phyloP scores from a whole-genome alignment of 2,888 invertebrate genomes.

The Drosophila sordidula region DNA sequence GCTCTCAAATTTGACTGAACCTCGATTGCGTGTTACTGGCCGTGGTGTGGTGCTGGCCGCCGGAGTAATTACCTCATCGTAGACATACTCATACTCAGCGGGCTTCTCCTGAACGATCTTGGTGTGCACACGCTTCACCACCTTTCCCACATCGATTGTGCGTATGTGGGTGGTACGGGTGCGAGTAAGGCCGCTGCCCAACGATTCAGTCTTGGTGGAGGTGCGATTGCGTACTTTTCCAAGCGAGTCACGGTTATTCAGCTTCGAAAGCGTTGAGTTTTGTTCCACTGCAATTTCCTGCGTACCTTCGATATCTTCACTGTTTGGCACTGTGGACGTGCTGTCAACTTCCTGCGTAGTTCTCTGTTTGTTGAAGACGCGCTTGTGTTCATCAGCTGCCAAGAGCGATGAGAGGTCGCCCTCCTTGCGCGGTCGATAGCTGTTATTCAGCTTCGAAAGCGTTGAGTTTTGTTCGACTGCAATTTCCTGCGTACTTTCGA shows the following conservation, averaged over 20 bases:
- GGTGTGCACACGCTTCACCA: conserved; percentile 65
- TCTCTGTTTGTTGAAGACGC: background rate
- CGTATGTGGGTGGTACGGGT: conserved; percentile 62
- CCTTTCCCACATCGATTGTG: conserved; percentile 65
- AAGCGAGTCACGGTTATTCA: conserved; percentile 15
- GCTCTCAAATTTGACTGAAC: conserved; percentile 72
- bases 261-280: background rate
- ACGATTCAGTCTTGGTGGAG: conserved; percentile 48
- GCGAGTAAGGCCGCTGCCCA: conserved; percentile 61
- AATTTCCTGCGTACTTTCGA: background rate
- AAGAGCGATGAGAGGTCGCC: conserved; percentile 74
- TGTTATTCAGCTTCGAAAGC: conserved; percentile 24
- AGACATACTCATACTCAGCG: conserved; percentile 70
- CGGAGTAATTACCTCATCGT: conserved; percentile 58
- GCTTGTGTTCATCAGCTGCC: conserved; percentile 66
- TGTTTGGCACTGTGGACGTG: background rate
- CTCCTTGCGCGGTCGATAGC: conserved; percentile 66
- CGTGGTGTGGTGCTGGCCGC: conserved; percentile 65
- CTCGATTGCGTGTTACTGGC: conserved; percentile 69
- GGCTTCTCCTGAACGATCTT: conserved; percentile 67
- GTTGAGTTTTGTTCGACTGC: background rate
- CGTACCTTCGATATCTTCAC: background rate
- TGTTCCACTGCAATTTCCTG: background rate
- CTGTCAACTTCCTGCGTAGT: background rate
- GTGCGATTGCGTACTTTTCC: conserved; percentile 52